Evolutionary conservation across 2,888 invertebrate genomes (phyloP), one percentile per base, ranked within the genome.

Genomic region (Polyommatus iphigenia): DNA sequence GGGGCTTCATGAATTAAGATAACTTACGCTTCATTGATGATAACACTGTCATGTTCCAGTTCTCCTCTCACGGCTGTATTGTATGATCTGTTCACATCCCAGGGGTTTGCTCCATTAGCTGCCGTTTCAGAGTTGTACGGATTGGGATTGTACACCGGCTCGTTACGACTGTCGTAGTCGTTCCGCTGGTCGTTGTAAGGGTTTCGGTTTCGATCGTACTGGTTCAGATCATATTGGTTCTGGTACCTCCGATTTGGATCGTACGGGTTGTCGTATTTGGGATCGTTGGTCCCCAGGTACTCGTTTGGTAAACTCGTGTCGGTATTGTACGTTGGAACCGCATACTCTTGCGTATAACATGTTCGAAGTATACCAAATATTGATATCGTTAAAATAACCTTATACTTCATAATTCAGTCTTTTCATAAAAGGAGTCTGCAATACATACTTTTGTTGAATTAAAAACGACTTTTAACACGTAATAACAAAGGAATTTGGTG

Each of bases 11-110:
- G n/a, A n/a, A n/a, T n/a, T 62, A 24, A 29, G 57, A 54, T 78
- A 41, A 78, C 95, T 95, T 87, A 95, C 95, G 95, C 95, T 85
- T 95, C 95, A 87, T 92, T 93, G 71, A 95, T 94, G 67, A 95
- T 94, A 72, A 95, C 88, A 85, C 91, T 95, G 46, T 94, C 94
- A 82, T 92, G 88, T 78, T 94, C 94, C 75, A 93, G 78, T 15
- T 89, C 85, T 15, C 85, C 84, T 77, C 88, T 89, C 78, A 82
- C 88, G 3, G 91, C 85, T 50, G 87, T 85, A 62, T 85, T 82
- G 73, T 87, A 92, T 6, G 86, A 86, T 20, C 87, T 85, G 15
- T 88, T 84, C 0, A 81, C 83, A 2, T 92, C 92, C 92, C 92
- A 93, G 0, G 86, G 78, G n/a, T 73, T 73, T 8, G 46, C 41